Conservation (phyloP, 2,888 invertebrate genomes). For the Myopa testacea region DNA sequence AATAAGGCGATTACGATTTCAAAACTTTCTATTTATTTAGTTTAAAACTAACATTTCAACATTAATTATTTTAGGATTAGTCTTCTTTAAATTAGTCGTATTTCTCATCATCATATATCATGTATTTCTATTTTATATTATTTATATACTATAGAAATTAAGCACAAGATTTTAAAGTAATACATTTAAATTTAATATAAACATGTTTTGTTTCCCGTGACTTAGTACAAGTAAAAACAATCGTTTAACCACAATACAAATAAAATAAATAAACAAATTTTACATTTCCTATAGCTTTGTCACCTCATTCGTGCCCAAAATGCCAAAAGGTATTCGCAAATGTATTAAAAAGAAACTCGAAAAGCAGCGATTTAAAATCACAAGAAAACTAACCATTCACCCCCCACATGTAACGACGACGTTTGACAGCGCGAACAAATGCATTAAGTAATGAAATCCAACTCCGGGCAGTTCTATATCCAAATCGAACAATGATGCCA, state of each 20-base stretch:
- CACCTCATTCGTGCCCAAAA: constrained; percentile 11
- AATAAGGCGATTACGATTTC: constrained; percentile 15
- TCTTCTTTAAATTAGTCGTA: background rate
- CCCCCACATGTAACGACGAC: background rate
- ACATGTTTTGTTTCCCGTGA: too few species aligned
- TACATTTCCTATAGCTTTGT: background rate
- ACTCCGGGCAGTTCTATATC: background rate
- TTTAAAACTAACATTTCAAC: background rate
- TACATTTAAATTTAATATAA: too few species aligned
- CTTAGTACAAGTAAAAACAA: background rate
- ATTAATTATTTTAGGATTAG: background rate
- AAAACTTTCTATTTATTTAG: constrained; percentile 31
- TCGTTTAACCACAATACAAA: background rate
- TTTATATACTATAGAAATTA: background rate
- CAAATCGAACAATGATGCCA: constrained; percentile 22
- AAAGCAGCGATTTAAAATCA: constrained; percentile 1
- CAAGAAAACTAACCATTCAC: too few species aligned
- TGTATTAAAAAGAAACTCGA: background rate
- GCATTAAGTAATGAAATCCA: constrained; percentile 11
- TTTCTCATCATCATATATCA: background rate
- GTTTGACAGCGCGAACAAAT: constrained; percentile 8
- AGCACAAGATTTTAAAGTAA: too few species aligned
- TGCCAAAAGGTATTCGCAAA: background rate
- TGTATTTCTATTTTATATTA: background rate
- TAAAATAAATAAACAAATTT: background rate